phyloP scores from a whole-genome alignment of 2,797 vertebrate genomes.

The Spinus pinus region DNA sequence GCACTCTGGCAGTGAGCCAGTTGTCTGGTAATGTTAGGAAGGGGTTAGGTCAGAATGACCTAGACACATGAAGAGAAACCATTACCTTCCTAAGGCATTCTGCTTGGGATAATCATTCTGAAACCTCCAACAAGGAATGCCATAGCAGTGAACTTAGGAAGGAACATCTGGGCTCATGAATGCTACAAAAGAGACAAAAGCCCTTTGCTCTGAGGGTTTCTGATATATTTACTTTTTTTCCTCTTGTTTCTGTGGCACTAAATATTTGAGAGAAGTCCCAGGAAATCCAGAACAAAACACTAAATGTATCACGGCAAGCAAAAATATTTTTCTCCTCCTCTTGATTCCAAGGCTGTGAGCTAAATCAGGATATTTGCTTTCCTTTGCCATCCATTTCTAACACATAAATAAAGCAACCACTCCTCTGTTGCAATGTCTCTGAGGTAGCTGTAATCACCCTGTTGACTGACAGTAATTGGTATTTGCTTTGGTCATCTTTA shows the following conservation, averaged over 20 bases:
- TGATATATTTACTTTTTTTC: not conserved
- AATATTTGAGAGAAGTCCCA: not conserved
- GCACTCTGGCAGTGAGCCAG: not conserved
- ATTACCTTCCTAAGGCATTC: not conserved
- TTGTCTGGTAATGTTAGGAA: not conserved
- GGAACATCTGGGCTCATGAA: not conserved
- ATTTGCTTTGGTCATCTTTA: conserved; percentile 16
- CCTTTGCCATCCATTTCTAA: conserved; percentile 15
- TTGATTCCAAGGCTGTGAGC: not conserved
- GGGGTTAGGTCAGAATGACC: conserved; percentile 34
- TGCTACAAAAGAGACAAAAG: not conserved
- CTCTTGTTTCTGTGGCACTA: not conserved
- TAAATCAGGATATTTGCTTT: conserved; percentile 9
- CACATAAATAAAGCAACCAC: not conserved
- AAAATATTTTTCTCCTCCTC: not conserved
- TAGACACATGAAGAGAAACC: not conserved
- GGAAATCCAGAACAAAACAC: not conserved
- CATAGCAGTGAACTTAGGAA: not conserved
- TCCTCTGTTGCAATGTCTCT: conserved; percentile 3
- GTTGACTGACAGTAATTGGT: not conserved
- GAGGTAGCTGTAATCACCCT: not conserved
- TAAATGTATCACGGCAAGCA: not conserved
- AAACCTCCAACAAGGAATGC: not conserved
- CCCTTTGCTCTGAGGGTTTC: not conserved
- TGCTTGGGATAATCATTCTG: not conserved